Base-by-base conservation (phyloP, 2,888 invertebrate species). In the Lithophane socia region DNA sequence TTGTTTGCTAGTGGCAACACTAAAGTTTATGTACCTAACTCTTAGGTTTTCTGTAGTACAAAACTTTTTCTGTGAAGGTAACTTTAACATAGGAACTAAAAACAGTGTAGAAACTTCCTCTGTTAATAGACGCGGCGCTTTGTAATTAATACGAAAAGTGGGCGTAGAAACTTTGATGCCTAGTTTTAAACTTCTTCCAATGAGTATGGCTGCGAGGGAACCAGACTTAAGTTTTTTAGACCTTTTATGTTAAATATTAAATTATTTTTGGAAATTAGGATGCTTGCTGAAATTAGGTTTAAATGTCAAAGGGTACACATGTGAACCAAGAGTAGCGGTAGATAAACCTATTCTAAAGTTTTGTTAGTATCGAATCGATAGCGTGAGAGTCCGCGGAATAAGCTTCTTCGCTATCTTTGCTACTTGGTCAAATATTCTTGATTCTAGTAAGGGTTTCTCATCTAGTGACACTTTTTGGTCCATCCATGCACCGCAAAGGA, bases 121-220 rank as follows among this genome's bases (percentile, higher is more conserved):
- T 58, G 8, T 37, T 76, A 76, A 47, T 78, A 54, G 18, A 77
- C 52, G 24, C 21, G 16, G 13, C 21, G 44, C 79, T 60, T 60
- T 42, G 56, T 64, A 80, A 72, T 79, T 73, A 79, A 79, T 58
- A 47, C 12, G 37, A 66, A 65, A 54, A 75, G 29, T 64, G 54
- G 16, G 29, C 4, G 47, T n/a, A 18, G 52, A 63, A 73, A 67
- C 29, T 58, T n/a, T 37, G 21, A n/a, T 61, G 37, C 18, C 65
- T 56, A 72, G 44, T 58, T 64, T 44, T 21, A 60, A 47, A 54
- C 52, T 65, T 58, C 12, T 42, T 65, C n/a, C 58, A 49, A 60
- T 68, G 12, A 37, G 21, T 67, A 67, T 16, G 37, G 52, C 16
- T 67, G 52, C 16, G 29, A 21, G 9, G 0, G 1, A 21, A 5